A percentile compares a stretch with the other conserved stretches of the same genome.
Evolutionary conservation across 2,113 vertebrate species (phyloP).

Genomic region (Gobio gobio): DNA sequence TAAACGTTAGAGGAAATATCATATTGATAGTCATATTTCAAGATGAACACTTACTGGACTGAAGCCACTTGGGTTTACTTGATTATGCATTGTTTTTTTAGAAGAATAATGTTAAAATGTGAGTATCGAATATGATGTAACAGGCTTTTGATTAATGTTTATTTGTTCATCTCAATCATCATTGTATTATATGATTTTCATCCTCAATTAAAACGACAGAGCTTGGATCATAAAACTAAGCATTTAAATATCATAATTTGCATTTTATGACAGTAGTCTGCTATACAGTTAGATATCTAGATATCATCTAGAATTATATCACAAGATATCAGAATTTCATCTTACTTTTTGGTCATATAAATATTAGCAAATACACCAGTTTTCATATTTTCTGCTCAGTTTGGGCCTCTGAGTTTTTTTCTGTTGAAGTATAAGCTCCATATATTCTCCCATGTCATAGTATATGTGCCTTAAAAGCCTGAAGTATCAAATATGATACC

Average conservation of each 20-base stretch:
- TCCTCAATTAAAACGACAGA: neutral
- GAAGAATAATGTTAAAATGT: neutral
- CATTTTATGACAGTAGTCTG: neutral
- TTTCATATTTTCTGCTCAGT: neutral
- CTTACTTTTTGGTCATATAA: neutral
- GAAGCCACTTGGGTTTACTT: neutral
- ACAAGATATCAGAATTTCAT: neutral
- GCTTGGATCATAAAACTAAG: neutral
- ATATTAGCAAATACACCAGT: neutral
- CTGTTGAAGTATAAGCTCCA: neutral
- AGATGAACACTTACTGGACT: neutral
- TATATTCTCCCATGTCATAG: no score
- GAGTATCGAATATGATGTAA: neutral
- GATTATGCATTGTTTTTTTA: neutral
- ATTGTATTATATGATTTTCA: neutral
- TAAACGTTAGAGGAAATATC: neutral
- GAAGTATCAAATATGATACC: neutral
- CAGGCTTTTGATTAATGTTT: neutral
- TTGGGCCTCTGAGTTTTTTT: neutral
- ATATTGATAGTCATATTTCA: neutral
- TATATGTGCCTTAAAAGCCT: neutral
- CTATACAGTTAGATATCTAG: neutral
- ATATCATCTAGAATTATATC: neutral
- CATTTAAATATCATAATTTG: neutral
- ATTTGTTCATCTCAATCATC: neutral